Percentiles rank a stretch among this genome's conserved stretches.
Evolutionary conservation across 2,888 invertebrate species (phyloP).

Genomic region (Drepana falcataria): DNA sequence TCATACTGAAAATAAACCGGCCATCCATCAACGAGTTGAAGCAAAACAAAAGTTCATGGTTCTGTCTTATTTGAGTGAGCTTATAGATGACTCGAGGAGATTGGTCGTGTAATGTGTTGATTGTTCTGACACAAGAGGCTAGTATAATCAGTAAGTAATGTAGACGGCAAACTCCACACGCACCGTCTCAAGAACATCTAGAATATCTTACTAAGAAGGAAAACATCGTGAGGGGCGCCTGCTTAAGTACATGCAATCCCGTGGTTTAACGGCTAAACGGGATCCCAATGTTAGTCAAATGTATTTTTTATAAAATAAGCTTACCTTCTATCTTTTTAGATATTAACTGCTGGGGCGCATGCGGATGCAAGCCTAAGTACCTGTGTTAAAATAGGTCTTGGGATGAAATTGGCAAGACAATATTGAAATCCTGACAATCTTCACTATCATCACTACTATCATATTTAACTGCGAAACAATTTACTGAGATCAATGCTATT

Average conservation of each 20-base stretch:
- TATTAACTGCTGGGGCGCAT: constrained; percentile 74
- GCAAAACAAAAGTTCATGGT: constrained; percentile 26
- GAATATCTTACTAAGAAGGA: too few species aligned
- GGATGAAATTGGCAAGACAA: neutral
- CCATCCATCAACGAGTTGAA: constrained; percentile 26
- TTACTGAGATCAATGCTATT: too few species aligned
- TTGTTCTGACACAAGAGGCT: constrained; percentile 5
- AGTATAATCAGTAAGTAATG: neutral
- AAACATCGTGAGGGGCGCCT: too few species aligned
- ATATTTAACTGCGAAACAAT: too few species aligned
- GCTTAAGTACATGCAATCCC: too few species aligned
- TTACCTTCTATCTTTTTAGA: constrained; percentile 84
- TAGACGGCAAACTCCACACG: neutral
- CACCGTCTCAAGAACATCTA: too few species aligned
- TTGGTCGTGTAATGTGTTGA: neutral
- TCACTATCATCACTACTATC: too few species aligned
- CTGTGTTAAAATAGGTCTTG: constrained; percentile 27
- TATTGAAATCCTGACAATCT: too few species aligned
- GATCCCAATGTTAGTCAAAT: too few species aligned
- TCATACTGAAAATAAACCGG: constrained; percentile 22
- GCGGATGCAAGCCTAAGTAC: constrained; percentile 79
- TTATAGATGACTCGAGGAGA: constrained; percentile 1
- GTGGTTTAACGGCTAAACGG: too few species aligned
- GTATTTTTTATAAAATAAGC: constrained; percentile 4
- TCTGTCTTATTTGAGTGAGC: constrained; percentile 10